A percentile compares a stretch with the other conserved stretches of the same genome.
Evolutionary conservation across 2,113 vertebrate species (phyloP).

Genomic region (Nesoenas mayeri): DNA sequence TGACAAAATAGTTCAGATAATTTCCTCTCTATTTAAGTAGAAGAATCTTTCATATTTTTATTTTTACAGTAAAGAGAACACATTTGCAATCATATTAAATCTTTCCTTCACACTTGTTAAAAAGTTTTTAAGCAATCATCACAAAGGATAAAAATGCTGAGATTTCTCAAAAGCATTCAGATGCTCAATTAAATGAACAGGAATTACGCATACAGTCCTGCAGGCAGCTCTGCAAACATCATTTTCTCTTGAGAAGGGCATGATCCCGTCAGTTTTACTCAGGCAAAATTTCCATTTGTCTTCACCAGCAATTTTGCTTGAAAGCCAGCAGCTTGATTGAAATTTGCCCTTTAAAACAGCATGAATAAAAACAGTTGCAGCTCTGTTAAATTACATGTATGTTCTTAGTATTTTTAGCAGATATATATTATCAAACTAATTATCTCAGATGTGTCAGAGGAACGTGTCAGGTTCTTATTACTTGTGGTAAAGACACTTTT

Average conservation of each 20-base stretch:
- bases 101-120: neutral
- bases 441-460: constrained; percentile 47
- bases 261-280: neutral
- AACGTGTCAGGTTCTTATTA: constrained; percentile 5
- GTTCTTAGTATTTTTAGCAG: constrained; percentile 36
- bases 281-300: constrained; percentile 49
- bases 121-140: neutral
- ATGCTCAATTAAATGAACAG: constrained; percentile 27
- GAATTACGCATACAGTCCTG: constrained; percentile 35
- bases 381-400: constrained; percentile 46
- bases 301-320: constrained; percentile 15
- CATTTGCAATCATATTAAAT: neutral
- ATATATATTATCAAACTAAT: constrained; percentile 39
- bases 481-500: neutral
- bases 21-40: neutral
- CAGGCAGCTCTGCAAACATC: constrained; percentile 49
- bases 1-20: neutral
- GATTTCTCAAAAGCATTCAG: neutral
- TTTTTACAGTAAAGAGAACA: constrained; percentile 10
- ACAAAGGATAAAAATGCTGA: constrained; percentile 2
- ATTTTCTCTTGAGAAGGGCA: constrained; percentile 31
- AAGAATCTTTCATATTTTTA: neutral
- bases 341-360: constrained; percentile 50
- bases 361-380: constrained; percentile 12
- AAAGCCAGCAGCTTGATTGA: constrained; percentile 43